Conservation (phyloP, 2,797 vertebrate species). For the Rhynchonycteris naso region DNA sequence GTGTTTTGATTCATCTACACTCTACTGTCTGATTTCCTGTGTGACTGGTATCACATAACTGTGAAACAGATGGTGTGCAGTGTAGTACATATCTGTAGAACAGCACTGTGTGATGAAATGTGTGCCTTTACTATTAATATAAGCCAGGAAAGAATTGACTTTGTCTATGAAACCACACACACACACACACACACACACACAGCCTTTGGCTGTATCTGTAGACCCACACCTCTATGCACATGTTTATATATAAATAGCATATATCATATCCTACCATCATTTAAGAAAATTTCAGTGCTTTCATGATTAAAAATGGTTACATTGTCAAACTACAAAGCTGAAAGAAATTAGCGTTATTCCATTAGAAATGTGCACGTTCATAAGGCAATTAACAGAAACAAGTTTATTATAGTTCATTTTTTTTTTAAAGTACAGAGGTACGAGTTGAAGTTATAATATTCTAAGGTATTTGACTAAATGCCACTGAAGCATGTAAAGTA, state of each 20-base stretch:
- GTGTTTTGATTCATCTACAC: constrained; percentile 24
- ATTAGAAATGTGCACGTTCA: constrained; percentile 57
- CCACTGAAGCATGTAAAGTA: constrained; percentile 62
- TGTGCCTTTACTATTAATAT: constrained; percentile 2
- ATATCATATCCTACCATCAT: not conserved
- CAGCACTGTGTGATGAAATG: not conserved
- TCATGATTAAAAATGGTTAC: constrained; percentile 7
- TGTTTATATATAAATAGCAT: not conserved
- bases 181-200: not conserved
- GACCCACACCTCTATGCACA: not conserved
- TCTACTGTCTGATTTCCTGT: not conserved
- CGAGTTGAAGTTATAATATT: constrained; percentile 74
- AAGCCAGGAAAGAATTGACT: constrained; percentile 51
- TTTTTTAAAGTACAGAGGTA: constrained; percentile 65
- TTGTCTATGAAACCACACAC: not conserved
- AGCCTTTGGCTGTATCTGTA: not conserved
- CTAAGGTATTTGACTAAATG: constrained; percentile 76
- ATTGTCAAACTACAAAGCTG: constrained; percentile 16
- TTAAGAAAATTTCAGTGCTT: constrained; percentile 1
- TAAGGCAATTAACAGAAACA: constrained; percentile 39
- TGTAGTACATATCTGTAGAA: not conserved
- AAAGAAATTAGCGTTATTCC: constrained; percentile 7
- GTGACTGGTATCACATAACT: not conserved
- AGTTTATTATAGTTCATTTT: constrained; percentile 55
- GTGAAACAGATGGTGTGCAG: not conserved